Evolutionary conservation across 2,888 invertebrate species (phyloP), one percentile per base, ranked within the genome.

Genomic region (Sarcophaga caerulescens): DNA sequence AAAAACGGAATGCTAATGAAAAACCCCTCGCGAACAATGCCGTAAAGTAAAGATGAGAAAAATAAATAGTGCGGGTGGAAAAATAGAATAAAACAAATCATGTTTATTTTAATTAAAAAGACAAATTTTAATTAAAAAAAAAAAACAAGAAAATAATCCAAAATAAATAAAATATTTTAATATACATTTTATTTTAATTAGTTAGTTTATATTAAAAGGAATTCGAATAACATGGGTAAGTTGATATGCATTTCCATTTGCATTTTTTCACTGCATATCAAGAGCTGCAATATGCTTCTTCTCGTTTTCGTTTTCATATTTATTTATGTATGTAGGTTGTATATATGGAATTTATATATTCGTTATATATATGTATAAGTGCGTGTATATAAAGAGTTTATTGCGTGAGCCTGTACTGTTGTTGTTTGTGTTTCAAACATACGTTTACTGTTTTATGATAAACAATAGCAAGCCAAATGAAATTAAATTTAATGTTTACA

Each of bases 1-100:
- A 73, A 77, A 74, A 62, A 23, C 5, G 23, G 59, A 19, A 10
- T 60, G 10, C 65, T 63, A 44, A 45, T 45, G 23, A 11, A 80
- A 82, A 79, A n/a, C 44, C 78, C n/a, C 79, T 79, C 84, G 84
- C 84, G 74, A 79, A 65, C 4, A n/a, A n/a, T 44, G 35, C 14
- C 47, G 23, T 60, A 66, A 71, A 74, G 60, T 69, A 65, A 76
- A 82, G 35, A 82, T 77, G 74, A 19, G 8, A 35, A 65, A 70
- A 68, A 73, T 23, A 62, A 74, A 83, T 60, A 70, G 69, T 84
- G 57, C 23, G 12, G 70, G 35, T 52, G 47, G 17, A 60, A 63
- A 62, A 44, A n/a, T 69, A 19, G 10, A 57, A 21, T 57, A 71
- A 59, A 8, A 35, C 25, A 71, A 65, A 25, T 65, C 45, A 65